phyloP scores from a whole-genome alignment of 1,140 invertebrate species.

The Lasaia peninsularis region DNA sequence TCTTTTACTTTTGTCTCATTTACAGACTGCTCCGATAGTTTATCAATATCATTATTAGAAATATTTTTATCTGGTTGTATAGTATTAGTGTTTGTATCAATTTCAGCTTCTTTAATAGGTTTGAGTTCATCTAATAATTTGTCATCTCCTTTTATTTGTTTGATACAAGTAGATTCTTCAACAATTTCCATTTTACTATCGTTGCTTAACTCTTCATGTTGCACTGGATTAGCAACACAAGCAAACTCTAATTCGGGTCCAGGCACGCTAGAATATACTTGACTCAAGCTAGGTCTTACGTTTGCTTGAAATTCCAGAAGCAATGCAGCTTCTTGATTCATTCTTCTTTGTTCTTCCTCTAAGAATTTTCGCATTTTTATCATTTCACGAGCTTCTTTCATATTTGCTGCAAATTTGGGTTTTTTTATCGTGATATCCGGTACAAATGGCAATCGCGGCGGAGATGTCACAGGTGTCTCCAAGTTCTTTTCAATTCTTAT shows the following conservation, averaged over 20 bases:
- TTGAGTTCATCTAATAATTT: background rate
- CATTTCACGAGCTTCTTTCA: slow-evolving; percentile 78
- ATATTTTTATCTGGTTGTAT: background rate
- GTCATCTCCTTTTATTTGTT: background rate
- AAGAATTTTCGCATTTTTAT: slow-evolving; percentile 82
- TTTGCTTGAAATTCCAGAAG: slow-evolving; percentile 71
- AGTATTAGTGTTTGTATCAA: background rate
- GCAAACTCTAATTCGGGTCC: slow-evolving; percentile 72
- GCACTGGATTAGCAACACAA: slow-evolving; percentile 44
- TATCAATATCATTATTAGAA: background rate
- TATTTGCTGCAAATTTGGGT: slow-evolving; percentile 80
- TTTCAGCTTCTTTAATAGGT: background rate
- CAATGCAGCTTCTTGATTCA: slow-evolving; percentile 73
- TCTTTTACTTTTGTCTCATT: background rate
- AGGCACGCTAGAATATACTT: slow-evolving; percentile 66
- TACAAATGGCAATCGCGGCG: slow-evolving; percentile 49
- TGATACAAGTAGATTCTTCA: background rate
- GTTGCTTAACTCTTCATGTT: slow-evolving; percentile 26
- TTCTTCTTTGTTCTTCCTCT: slow-evolving; percentile 77
- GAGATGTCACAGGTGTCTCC: slow-evolving; percentile 45
- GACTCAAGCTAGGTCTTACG: slow-evolving; percentile 64
- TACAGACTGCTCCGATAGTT: background rate
- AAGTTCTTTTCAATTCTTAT: slow-evolving; percentile 59
- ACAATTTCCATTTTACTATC: slow-evolving; percentile 18
- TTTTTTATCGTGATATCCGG: slow-evolving; percentile 72